phyloP scores from a whole-genome alignment of 2,888 invertebrate species.

The Trachelus iudaicus region DNA sequence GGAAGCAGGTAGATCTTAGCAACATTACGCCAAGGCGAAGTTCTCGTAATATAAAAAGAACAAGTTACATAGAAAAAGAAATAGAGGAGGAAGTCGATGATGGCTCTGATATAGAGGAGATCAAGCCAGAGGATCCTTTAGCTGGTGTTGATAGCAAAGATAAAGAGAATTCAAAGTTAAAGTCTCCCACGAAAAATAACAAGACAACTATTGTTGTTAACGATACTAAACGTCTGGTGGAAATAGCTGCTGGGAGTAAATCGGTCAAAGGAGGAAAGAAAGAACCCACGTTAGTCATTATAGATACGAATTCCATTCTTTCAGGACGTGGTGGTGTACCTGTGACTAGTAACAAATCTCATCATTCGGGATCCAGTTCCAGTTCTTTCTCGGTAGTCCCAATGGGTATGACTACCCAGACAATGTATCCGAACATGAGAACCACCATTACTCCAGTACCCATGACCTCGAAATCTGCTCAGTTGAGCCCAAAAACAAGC shows the following conservation, averaged over 20 bases:
- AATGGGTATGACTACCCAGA: slow-evolving; percentile 70
- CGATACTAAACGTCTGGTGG: slow-evolving; percentile 77
- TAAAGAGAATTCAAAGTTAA: slow-evolving; percentile 58
- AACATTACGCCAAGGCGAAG: slow-evolving; percentile 69
- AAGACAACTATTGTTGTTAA: slow-evolving; percentile 75
- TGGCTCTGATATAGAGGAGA: slow-evolving; percentile 75
- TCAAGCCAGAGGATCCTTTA: slow-evolving; percentile 71
- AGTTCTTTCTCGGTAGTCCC: slow-evolving; percentile 67
- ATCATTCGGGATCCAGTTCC: slow-evolving; percentile 52
- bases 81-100: slow-evolving; percentile 68
- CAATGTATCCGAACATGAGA: slow-evolving; percentile 74
- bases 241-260: slow-evolving; percentile 75
- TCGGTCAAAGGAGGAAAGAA: slow-evolving; percentile 70
- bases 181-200: slow-evolving; percentile 51
- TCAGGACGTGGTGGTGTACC: slow-evolving; percentile 73
- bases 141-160: slow-evolving; percentile 65
- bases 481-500: slow-evolving; percentile 44
- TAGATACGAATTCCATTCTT: slow-evolving; percentile 80
- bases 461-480: slow-evolving; percentile 55
- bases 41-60: slow-evolving; percentile 71
- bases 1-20: slow-evolving; percentile 55
- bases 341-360: slow-evolving; percentile 57
- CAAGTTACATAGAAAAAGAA: slow-evolving; percentile 69
- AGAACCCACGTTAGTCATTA: slow-evolving; percentile 81
- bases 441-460: slow-evolving; percentile 71